Evolutionary conservation across 2,113 vertebrate genomes (phyloP), one percentile per base, ranked within the genome.

Genomic region (Kryptolebias marmoratus): DNA sequence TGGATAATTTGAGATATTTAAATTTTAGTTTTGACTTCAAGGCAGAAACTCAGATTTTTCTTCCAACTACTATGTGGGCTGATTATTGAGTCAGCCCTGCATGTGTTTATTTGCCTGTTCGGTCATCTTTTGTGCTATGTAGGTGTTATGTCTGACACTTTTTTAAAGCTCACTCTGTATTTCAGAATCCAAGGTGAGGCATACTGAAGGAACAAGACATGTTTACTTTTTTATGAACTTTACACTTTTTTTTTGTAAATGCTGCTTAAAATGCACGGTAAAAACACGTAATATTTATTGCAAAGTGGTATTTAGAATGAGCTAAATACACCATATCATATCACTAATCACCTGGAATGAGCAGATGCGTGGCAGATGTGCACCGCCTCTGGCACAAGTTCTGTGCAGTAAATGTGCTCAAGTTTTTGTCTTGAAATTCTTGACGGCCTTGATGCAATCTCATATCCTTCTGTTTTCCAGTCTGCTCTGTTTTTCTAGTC

Each of bases 351-450:
- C 81, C 86, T 80, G 81, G 72, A 85, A 87, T 80, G 81, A 90
- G 76, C 85, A 86, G 88, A 90, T 90, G 84, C 70, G 81, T 79
- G 68, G 81, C 90, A 91, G 89, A 91, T 91, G 90, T 87, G 83
- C 59, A 39, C 68, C 73, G 86, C 81, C 85, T 79, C 81, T 73
- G 86, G 88, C 82, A 68, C 85, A 88, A 85, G 79, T 82, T 88
- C 73, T 75, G 60, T 80, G 75, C 76, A 73, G 71, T 67, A 73
- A 87, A 73, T 67, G 62, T 55, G 72, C 82, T 70, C 79, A 58
- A 68, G 75, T 75, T 83, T 22, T 83, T 87, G 73, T 80, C 64
- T 75, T 69, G 62, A 70, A 78, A 71, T 74, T 56, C 27, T 50
- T 62, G 70, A 77, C 68, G 79, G 71, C 55, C 66, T 80, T 14